Base-by-base conservation (phyloP, 1,140 invertebrate species). In the Catajapyx aquilonaris region DNA sequence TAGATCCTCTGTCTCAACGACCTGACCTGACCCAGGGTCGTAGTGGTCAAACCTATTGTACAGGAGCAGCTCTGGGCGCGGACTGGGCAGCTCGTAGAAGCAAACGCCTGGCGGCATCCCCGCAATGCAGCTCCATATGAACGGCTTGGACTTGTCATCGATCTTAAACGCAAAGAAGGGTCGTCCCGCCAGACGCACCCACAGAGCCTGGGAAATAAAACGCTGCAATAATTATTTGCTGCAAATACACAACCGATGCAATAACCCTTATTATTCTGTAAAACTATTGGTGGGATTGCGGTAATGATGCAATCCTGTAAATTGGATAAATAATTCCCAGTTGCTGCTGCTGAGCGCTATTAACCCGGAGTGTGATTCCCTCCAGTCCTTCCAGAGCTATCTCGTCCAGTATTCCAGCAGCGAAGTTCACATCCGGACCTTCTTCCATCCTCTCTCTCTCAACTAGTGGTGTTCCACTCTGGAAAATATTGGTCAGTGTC, bases 311-410 rank as follows among this genome's bases (percentile, higher is more conserved):
- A 20, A n/a, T 0, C 31, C 34, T 15, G n/a, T 23, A 19, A 30
- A n/a, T n/a, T n/a, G n/a, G n/a, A n/a, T n/a, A n/a, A n/a, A n/a
- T n/a, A n/a, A n/a, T n/a, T n/a, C n/a, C n/a, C n/a, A 0, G 38
- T 28, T 31, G 21, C 25, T 18, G 18, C n/a, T n/a, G n/a, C n/a
- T n/a, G 16, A 33, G 34, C n/a, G 32, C 31, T 42, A 37, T 52
- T 46, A 73, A 71, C 69, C 61, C 74, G 60, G 28, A 79, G 45
- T 31, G 77, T 81, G 30, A 80, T 77, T 28, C 81, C 81, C 56
- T 84, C 77, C 17, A 85, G 54, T 2, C 80, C 81, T 60, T 85
- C 81, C 3, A 85, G 57, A 3, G 73, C 70, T 44, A 85, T 67
- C 61, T 86, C 81, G 49, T 85, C 78, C 4, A 59, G 16, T 16